Evolutionary conservation across 35 echinoderm and acorn worm species (phyloP), one percentile per base, ranked within the genome.

Genomic region (Chiridota heheva): DNA sequence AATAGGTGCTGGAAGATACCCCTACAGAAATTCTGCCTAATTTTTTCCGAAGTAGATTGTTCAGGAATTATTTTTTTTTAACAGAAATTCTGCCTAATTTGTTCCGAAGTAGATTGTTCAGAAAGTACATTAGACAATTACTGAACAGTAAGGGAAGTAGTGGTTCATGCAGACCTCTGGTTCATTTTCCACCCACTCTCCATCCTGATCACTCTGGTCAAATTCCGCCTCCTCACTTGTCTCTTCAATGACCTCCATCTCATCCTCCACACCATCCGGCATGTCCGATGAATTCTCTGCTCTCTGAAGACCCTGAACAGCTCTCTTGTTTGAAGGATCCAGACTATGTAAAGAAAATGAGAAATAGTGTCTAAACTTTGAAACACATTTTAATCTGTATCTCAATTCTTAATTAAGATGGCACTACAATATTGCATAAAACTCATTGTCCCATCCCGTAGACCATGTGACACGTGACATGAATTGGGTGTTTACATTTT

Each of bases 141-240:
- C n/a, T n/a, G n/a, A n/a, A n/a, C n/a, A n/a, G n/a, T n/a, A n/a
- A n/a, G n/a, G n/a, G n/a, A n/a, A n/a, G n/a, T n/a, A n/a, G n/a
- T n/a, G n/a, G n/a, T n/a, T n/a, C n/a, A n/a, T n/a, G n/a, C n/a
- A n/a, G n/a, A n/a, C n/a, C n/a, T n/a, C n/a, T n/a, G n/a, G n/a
- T n/a, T 86, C 83, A 59, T 69, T 86, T 58, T 86, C 83, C 6
- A 65, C 72, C 83, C 83, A 86, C 37, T 56, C 59, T 15, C 89
- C 95, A 42, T 92, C 89, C 3, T 84, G 75, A 74, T 98, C 95
- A 65, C 95, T 98, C 40, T 85, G 73, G 42, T 98, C 95, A 67
- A 79, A 91, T 42, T 98, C 95, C 15, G 86, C 73, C 55, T 98
- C 95, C 59, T 98, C 95, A 39, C 88, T 89, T 42, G 89, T 98